Percentiles rank a stretch among this genome's conserved stretches.
These are phyloP conservation scores for Noctua fimbriata DNA, from an alignment of 2,888 invertebrate genomes.

Conservation along the genomic window DNA sequence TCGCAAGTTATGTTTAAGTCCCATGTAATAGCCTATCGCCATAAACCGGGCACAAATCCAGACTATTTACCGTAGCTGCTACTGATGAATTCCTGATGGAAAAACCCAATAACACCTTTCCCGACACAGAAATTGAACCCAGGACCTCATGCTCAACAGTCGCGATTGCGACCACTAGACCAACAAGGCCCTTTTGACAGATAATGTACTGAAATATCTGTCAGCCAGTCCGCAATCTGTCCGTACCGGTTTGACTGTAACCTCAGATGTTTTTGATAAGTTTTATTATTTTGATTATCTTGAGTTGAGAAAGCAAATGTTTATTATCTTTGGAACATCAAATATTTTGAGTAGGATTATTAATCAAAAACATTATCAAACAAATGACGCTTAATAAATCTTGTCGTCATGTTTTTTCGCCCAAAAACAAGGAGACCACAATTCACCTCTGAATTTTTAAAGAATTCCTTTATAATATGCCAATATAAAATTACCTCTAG, in stretches of 20 bases:
- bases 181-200: too few relatives aligned
- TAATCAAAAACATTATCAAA: conserved; percentile 19
- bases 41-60: background rate
- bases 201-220: background rate
- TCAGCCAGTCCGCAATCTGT: background rate
- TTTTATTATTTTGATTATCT: conserved; percentile 13
- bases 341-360: conserved; percentile 22
- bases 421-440: background rate
- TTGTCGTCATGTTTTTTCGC: background rate
- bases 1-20: background rate
- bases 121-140: too few relatives aligned
- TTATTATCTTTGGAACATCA: background rate
- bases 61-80: background rate
- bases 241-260: background rate
- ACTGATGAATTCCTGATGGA: background rate
- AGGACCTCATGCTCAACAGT: too few relatives aligned
- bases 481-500: conserved; percentile 45
- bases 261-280: background rate
- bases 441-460: background rate
- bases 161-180: too few relatives aligned
- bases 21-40: background rate
- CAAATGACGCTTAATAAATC: conserved; percentile 19
- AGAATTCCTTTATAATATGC: conserved; percentile 30
- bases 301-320: background rate
- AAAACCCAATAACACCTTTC: background rate